Evolutionary conservation across 2,113 vertebrate species (phyloP).

Genomic region (Scartelaos histophorus): DNA sequence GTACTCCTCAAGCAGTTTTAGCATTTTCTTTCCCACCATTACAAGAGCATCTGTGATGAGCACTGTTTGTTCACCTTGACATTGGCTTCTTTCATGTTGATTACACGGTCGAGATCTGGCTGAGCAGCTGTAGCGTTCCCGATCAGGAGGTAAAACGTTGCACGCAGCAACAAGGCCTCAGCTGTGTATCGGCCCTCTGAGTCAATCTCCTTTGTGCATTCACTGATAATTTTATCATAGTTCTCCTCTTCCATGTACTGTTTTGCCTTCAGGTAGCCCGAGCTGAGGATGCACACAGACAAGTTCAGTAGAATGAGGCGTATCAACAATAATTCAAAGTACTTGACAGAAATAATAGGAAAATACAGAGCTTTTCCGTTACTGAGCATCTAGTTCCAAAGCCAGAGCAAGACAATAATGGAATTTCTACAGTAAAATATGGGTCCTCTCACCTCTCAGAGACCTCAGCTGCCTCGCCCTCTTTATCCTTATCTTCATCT

Average conservation of each 20-base stretch:
- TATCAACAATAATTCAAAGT: not conserved
- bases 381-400: not conserved
- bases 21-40: not conserved
- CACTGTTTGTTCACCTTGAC: conserved; percentile 84
- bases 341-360: not conserved
- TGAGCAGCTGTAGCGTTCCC: conserved; percentile 92
- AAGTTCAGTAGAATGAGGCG: not conserved
- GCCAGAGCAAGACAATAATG: no score
- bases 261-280: conserved; percentile 95
- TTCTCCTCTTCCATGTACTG: conserved; percentile 99
- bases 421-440: no score
- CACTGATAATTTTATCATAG: conserved; percentile 99
- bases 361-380: not conserved
- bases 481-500: conserved; percentile 98
- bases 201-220: conserved; percentile 97
- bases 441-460: conserved; percentile 82
- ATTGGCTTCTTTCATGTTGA: conserved; percentile 90
- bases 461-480: conserved; percentile 92
- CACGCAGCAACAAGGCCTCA: conserved; percentile 92
- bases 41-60: not conserved
- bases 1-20: not conserved
- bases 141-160: conserved; percentile 97
- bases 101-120: conserved; percentile 94
- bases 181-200: conserved; percentile 88
- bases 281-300: conserved; percentile 59